A percentile compares a stretch with the other conserved stretches of the same genome.
Evolutionary conservation across 2,113 vertebrate species (phyloP).

Genomic region (Cephalophus harveyi): DNA sequence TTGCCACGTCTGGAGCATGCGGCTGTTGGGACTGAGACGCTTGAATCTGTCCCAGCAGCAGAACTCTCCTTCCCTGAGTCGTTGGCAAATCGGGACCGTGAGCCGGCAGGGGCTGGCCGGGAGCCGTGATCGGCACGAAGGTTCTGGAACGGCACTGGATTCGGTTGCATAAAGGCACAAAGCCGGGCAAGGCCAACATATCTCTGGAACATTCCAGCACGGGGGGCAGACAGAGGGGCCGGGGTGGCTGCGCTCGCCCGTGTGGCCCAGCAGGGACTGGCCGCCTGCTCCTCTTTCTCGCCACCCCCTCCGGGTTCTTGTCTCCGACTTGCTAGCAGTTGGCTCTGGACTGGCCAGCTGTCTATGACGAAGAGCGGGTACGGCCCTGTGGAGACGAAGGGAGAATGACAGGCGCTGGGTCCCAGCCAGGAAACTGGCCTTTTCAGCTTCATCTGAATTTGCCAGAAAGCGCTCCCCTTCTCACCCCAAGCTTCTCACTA

Average conservation of each 20-base stretch:
- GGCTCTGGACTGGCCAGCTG: fast-evolving
- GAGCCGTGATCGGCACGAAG: background rate
- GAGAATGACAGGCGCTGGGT: background rate
- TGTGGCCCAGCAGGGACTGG: background rate
- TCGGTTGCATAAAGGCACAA: fast-evolving
- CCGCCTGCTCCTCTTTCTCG: background rate
- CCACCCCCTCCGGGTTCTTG: fast-evolving
- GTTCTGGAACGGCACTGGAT: background rate
- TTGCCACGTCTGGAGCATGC: fast-evolving
- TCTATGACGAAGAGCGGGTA: fast-evolving
- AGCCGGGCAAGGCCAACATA: fast-evolving
- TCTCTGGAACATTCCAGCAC: fast-evolving
- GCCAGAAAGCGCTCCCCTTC: background rate
- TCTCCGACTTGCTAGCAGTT: background rate
- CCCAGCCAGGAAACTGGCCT: slow-evolving; percentile 30
- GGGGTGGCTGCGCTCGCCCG: fast-evolving
- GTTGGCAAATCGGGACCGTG: background rate
- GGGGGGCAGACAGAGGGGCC: background rate
- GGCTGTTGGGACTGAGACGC: fast-evolving
- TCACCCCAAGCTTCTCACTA: background rate
- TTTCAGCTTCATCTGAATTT: background rate
- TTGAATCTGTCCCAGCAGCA: fast-evolving
- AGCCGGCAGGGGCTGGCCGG: fast-evolving
- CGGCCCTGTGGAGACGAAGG: background rate
- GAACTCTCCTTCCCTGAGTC: fast-evolving